Evolutionary conservation across 2,113 vertebrate genomes (phyloP).

Genomic region (Percina caprodes): DNA sequence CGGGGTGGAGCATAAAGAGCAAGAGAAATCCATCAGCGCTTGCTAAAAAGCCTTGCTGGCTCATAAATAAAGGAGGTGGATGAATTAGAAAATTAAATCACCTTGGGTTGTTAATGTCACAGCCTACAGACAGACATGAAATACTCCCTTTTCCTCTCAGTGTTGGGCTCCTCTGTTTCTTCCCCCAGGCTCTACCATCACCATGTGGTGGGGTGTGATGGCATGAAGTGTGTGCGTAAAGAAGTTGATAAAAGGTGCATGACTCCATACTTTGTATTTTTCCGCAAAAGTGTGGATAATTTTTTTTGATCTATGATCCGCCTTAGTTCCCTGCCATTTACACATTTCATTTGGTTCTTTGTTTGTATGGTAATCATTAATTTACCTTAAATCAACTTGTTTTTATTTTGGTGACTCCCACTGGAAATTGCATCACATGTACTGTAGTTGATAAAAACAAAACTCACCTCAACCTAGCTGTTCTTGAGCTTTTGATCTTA

Average conservation of each 20-base stretch:
- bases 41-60: slow-evolving; percentile 66
- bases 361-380: neutral
- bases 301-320: neutral
- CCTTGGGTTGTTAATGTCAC: slow-evolving; percentile 66
- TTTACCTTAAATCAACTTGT: neutral
- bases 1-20: slow-evolving; percentile 43
- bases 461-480: neutral
- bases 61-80: slow-evolving; percentile 72
- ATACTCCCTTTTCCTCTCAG: slow-evolving; percentile 47
- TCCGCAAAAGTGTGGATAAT: neutral
- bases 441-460: neutral
- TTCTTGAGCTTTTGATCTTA: neutral
- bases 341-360: neutral
- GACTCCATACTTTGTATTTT: slow-evolving; percentile 25
- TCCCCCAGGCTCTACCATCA: slow-evolving; percentile 32
- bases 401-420: slow-evolving; percentile 2
- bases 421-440: neutral
- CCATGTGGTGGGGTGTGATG: slow-evolving; percentile 34
- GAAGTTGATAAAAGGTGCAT: slow-evolving; percentile 6
- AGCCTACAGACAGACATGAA: slow-evolving; percentile 70
- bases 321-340: neutral
- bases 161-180: slow-evolving; percentile 41
- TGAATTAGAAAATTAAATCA: slow-evolving; percentile 79
- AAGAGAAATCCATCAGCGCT: slow-evolving; percentile 63
- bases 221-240: neutral